Evolutionary conservation across 2,797 vertebrate species (phyloP).

Genomic region (Smutsia gigantea): DNA sequence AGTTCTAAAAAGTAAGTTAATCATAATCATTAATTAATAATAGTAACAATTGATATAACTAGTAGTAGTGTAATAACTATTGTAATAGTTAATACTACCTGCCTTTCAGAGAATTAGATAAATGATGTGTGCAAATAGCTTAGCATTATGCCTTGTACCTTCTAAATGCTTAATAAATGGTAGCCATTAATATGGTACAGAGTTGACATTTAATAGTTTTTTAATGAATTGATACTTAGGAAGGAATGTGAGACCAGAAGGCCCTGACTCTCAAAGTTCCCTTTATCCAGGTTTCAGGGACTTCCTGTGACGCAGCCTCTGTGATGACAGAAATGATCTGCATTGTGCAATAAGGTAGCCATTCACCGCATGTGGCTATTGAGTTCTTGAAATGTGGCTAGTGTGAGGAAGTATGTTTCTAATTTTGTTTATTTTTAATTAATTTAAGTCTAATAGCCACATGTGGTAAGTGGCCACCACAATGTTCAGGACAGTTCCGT

Average conservation of each 20-base stretch:
- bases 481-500: not conserved
- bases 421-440: not conserved
- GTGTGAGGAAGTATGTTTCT: not conserved
- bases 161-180: not conserved
- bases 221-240: not conserved
- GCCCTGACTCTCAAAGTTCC: not conserved
- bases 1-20: not conserved
- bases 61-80: not conserved
- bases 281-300: not conserved
- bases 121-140: not conserved
- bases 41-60: not conserved
- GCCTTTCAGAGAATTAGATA: not conserved
- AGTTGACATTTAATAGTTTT: not conserved
- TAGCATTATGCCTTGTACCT: not conserved
- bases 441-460: not conserved
- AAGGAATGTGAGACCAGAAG: not conserved
- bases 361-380: not conserved
- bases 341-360: not conserved
- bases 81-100: not conserved
- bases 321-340: not conserved
- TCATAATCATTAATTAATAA: not conserved
- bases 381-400: not conserved
- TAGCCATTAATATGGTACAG: not conserved
- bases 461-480: not conserved
- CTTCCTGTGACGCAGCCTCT: not conserved